phyloP scores from a whole-genome alignment of 2,888 invertebrate species.

The Lasioglossum morio region DNA sequence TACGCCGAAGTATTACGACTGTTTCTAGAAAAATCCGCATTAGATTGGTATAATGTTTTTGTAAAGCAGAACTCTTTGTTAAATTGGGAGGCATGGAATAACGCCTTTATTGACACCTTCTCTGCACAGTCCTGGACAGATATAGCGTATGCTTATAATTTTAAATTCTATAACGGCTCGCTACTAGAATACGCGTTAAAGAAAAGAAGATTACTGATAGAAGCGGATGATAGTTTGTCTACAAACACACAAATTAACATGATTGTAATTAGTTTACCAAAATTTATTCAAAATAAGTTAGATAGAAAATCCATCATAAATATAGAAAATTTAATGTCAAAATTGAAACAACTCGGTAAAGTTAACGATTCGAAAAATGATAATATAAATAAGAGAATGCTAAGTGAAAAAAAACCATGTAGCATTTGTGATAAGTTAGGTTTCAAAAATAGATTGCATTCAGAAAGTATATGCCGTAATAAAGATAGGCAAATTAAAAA shows the following conservation, averaged over 20 bases:
- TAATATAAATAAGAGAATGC: not conserved
- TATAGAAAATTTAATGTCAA: conserved; percentile 8
- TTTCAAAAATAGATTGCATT: not conserved
- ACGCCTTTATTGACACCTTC: not conserved
- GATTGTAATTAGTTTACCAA: conserved; percentile 2
- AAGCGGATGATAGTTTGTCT: not conserved
- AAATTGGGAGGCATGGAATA: not conserved
- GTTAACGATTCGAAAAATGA: conserved; percentile 3
- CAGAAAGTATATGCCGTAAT: not conserved
- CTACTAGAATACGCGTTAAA: not conserved
- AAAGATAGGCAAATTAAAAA: conserved; percentile 8
- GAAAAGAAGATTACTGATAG: not conserved
- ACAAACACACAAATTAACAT: not conserved
- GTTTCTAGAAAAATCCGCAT: not conserved
- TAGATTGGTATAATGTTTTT: not conserved
- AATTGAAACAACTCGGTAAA: not conserved
- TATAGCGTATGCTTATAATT: not conserved
- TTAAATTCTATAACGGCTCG: not conserved
- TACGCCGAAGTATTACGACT: not conserved
- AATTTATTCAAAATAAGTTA: not conserved
- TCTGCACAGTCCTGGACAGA: not conserved
- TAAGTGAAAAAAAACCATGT: conserved; percentile 3
- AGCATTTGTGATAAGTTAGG: conserved; percentile 2
- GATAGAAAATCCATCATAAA: not conserved
- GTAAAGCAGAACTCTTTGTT: not conserved